Conservation (phyloP, 2,113 vertebrate genomes). For the Eudyptes chrysolophus region DNA sequence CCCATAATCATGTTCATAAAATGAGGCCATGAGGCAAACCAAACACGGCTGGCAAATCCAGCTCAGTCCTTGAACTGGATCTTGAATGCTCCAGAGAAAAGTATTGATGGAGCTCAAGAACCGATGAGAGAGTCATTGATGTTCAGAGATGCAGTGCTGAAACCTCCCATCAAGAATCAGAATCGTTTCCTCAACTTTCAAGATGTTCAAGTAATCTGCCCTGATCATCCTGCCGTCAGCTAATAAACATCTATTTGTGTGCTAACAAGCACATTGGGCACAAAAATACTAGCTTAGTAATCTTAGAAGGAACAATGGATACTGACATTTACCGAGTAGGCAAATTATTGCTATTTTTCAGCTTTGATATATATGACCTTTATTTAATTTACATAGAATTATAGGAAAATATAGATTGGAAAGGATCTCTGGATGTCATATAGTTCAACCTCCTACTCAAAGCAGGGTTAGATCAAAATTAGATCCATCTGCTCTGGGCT, state of each 20-base stretch:
- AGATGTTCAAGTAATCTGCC: neutral
- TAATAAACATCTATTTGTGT: neutral
- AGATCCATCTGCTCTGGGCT: neutral
- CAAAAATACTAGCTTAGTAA: neutral
- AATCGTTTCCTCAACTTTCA: neutral
- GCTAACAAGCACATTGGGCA: neutral
- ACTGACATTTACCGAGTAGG: neutral
- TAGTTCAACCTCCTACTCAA: neutral
- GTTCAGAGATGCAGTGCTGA: neutral
- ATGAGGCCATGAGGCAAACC: neutral
- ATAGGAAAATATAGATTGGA: neutral
- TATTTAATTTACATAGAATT: neutral
- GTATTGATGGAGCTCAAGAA: neutral
- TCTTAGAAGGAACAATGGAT: neutral
- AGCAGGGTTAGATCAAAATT: neutral
- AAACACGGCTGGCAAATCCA: neutral
- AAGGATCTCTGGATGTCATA: neutral
- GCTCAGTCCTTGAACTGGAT: neutral
- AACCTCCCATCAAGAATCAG: neutral
- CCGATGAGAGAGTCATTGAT: neutral
- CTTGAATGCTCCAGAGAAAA: neutral
- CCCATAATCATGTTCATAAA: neutral
- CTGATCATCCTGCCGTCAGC: neutral
- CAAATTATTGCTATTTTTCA: neutral
- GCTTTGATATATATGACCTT: neutral